These are phyloP conservation scores for Himalopsyche japonica DNA, from an alignment of 2,888 invertebrate species.

Conservation along the genomic window DNA sequence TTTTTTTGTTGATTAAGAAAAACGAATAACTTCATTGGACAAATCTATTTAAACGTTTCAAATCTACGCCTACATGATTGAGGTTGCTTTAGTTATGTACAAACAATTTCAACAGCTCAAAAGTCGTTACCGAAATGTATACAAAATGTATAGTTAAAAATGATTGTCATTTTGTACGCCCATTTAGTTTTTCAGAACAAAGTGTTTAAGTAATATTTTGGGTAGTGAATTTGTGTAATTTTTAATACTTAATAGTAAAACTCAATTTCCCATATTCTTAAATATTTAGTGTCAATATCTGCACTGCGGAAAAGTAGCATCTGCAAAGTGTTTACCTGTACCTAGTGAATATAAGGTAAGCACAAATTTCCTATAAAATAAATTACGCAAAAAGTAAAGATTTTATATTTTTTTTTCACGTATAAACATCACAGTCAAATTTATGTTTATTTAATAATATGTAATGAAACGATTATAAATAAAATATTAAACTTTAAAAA, in stretches of 20 bases:
- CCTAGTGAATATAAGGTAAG: slow-evolving; percentile 16
- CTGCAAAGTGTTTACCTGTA: slow-evolving; percentile 25
- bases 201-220: neutral
- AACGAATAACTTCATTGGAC: neutral
- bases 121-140: neutral
- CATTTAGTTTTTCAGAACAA: neutral
- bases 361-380: neutral
- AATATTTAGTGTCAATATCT: slow-evolving; percentile 32
- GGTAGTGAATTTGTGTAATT: neutral
- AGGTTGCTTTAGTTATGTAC: neutral
- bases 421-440: too few species aligned
- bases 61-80: neutral
- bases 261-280: neutral
- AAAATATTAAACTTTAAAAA: too few species aligned
- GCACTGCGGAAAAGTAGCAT: slow-evolving; percentile 31
- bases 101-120: neutral
- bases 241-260: neutral
- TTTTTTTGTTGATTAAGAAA: neutral
- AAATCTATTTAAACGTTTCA: neutral
- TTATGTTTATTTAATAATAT: too few species aligned
- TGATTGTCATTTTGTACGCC: neutral
- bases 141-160: neutral
- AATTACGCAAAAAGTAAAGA: too few species aligned
- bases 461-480: too few species aligned
- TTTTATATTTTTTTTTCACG: too few species aligned